Evolutionary conservation across 2,797 vertebrate genomes (phyloP), one percentile per base, ranked within the genome.

Genomic region (Eleutherodactylus coqui): DNA sequence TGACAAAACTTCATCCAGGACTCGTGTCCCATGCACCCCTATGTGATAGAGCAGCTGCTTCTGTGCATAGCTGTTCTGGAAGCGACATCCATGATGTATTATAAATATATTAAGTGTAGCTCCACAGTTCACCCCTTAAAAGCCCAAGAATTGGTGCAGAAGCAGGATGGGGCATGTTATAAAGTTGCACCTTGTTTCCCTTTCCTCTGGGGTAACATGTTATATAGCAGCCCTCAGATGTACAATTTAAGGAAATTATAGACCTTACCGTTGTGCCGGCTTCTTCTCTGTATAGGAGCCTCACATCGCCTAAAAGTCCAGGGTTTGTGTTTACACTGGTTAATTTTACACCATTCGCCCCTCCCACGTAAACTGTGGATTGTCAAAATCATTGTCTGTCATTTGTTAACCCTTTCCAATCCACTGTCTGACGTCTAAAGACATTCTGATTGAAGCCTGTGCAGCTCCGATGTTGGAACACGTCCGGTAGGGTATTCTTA

Each of bases 241-340:
- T 24, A 83, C 3, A 49, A 16, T 70, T 32, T 34, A 47, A 49
- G 17, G 19, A 36, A 29, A 38, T 49, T 10, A 17, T 24, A 43
- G 62, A n/a, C 5, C 83, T 79, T 64, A 87, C 86, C 86, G 58
- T 21, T 24, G 4, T 36, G 47, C 16, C 67, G 27, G 17, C 27
- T 53, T 19, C 27, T 41, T 34, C 38, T 45, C 17, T 49, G 64
- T 72, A 38, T 19, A 29, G 36, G 7, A 29, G 51, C 14, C 17
- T 38, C 38, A 3, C 21, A 34, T 41, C 41, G 34, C 32, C 38
- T 83, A 47, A 34, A 60, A 73, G 86, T 83, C 53, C 86, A 87
- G 41, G 55, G 86, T 87, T 60, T 75, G 43, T 87, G 45, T 84
- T 84, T 87, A 47, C 64, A 6, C 47, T 78, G 80, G 80, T 87